These are phyloP conservation scores for Calonectris borealis DNA, from an alignment of 2,113 vertebrate genomes.

Conservation along the genomic window DNA sequence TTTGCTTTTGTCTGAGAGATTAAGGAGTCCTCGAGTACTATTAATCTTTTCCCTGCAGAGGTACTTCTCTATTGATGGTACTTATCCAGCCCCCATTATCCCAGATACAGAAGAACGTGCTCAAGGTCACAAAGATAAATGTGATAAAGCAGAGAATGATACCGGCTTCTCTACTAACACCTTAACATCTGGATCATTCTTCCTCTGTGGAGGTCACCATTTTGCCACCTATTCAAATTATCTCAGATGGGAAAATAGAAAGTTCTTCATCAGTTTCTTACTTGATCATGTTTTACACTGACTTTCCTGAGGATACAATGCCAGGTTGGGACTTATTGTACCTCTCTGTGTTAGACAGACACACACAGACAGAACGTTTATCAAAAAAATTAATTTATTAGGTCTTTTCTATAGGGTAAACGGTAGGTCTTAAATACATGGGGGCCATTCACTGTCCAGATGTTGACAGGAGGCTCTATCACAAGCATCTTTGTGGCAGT, in stretches of 20 bases:
- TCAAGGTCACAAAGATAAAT: neutral
- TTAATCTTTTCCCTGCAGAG: neutral
- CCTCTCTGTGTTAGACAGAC: neutral
- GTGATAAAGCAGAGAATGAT: neutral
- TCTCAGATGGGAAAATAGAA: neutral
- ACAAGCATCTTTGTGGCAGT: neutral
- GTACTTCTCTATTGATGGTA: neutral
- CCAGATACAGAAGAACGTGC: neutral
- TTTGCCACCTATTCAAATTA: neutral
- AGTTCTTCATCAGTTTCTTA: neutral
- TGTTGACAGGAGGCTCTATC: neutral
- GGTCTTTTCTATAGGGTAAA: neutral
- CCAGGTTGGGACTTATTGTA: neutral
- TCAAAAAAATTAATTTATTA: neutral
- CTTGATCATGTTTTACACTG: neutral
- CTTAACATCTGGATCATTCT: neutral
- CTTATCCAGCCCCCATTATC: neutral
- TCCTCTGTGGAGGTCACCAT: neutral
- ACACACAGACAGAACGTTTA: accelerated
- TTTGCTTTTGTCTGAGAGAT: conserved; percentile 3
- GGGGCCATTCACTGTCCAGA: accelerated
- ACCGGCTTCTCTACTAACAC: neutral
- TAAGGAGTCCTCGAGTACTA: neutral
- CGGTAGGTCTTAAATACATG: neutral
- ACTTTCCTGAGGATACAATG: neutral